Conservation (phyloP, 2,888 invertebrate species). For the Acrocyrtus sp. region DNA sequence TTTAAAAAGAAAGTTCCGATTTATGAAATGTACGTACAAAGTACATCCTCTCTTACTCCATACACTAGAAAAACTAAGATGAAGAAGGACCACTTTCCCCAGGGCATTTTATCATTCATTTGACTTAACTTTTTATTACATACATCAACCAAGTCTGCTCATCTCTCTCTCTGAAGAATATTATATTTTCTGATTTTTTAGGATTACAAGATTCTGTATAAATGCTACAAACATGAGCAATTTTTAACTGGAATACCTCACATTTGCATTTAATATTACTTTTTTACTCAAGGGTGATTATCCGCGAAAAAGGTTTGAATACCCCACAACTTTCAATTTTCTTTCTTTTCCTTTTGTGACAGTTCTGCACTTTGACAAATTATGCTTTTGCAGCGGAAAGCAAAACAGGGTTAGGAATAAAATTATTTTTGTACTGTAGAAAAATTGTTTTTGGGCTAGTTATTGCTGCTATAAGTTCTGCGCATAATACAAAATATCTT, state of each 20-base stretch:
- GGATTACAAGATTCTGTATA: conserved; percentile 12
- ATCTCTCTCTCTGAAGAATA: too few species aligned
- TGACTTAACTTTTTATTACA: conserved; percentile 38
- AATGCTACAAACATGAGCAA: background rate
- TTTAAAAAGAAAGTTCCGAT: too few species aligned
- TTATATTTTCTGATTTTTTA: conserved; percentile 14
- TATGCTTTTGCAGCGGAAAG: conserved; percentile 5
- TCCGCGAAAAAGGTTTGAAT: background rate
- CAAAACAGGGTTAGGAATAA: background rate
- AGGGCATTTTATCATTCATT: conserved; percentile 41
- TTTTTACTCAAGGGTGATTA: background rate
- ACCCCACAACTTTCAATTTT: background rate
- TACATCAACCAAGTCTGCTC: too few species aligned
- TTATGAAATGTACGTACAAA: too few species aligned
- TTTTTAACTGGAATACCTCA: background rate
- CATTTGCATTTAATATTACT: background rate
- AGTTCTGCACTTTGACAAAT: conserved; percentile 40
- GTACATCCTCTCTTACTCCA: too few species aligned
- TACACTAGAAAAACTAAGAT: too few species aligned
- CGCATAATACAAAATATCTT: background rate
- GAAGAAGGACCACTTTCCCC: conserved; percentile 28
- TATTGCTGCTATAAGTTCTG: background rate
- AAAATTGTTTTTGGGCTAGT: conserved; percentile 15
- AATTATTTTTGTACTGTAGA: conserved; percentile 21
- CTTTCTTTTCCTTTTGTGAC: background rate